These are phyloP conservation scores for Mamestra configurata DNA, from an alignment of 1,140 invertebrate species.

Conservation along the genomic window DNA sequence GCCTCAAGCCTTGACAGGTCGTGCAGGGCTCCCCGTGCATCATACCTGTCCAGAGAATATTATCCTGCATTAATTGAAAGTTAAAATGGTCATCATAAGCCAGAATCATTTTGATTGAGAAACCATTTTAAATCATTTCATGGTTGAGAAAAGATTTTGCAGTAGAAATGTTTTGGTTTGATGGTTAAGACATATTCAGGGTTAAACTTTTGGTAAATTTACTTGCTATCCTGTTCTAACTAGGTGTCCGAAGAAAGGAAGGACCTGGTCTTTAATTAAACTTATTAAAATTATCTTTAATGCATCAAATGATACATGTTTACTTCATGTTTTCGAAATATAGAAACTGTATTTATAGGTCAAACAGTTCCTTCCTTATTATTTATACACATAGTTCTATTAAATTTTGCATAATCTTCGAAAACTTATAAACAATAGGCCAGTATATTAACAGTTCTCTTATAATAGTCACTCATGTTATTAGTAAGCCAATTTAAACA, in stretches of 20 bases:
- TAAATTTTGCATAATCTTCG: background rate
- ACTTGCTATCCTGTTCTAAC: background rate
- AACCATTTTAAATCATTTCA: slow-evolving; percentile 3
- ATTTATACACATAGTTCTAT: background rate
- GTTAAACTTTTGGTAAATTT: too few relatives aligned
- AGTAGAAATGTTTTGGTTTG: background rate
- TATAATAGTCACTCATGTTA: background rate
- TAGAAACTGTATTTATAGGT: background rate
- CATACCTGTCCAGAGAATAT: slow-evolving; percentile 93
- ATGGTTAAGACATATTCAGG: background rate
- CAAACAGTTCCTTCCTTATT: background rate
- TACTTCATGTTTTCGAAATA: background rate
- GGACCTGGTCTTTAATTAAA: background rate
- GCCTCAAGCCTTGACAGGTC: slow-evolving; percentile 93
- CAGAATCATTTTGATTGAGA: background rate
- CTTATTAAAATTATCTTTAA: background rate
- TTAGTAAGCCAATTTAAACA: slow-evolving; percentile 5
- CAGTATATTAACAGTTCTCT: background rate
- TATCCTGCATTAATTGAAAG: slow-evolving; percentile 34
- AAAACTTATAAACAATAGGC: background rate
- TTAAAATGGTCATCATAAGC: background rate
- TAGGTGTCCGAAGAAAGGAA: background rate
- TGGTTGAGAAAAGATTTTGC: background rate
- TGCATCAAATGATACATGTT: background rate
- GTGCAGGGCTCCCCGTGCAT: slow-evolving; percentile 96